These are phyloP conservation scores for Eublepharis macularius DNA, from an alignment of 2,113 vertebrate species.

Conservation along the genomic window DNA sequence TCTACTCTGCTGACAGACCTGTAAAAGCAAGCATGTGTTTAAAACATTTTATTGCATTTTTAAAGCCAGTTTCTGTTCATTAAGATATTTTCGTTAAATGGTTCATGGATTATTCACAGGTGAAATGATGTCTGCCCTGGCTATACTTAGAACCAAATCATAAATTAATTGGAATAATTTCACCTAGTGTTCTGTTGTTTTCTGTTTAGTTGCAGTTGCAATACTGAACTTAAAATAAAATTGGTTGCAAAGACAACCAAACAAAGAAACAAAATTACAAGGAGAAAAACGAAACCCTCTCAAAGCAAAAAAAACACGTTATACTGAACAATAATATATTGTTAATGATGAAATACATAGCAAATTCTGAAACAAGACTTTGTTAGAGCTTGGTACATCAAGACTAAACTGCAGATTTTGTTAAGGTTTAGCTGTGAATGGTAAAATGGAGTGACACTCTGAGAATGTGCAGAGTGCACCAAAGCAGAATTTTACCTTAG, in stretches of 20 bases:
- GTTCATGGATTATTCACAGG: conserved; percentile 33
- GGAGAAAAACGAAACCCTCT: background rate
- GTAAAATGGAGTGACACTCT: background rate
- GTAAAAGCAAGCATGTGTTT: conserved; percentile 11
- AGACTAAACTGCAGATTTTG: background rate
- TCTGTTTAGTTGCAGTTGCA: conserved; percentile 19
- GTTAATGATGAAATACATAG: background rate
- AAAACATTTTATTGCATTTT: background rate
- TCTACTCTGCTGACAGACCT: background rate
- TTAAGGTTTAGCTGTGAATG: background rate
- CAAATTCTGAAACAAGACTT: background rate
- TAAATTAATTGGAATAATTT: conserved; percentile 53
- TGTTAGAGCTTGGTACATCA: background rate
- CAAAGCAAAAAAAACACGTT: background rate
- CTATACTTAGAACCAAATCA: conserved; percentile 53
- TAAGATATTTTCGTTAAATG: conserved; percentile 36
- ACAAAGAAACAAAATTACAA: conserved; percentile 43
- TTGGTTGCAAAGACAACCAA: conserved; percentile 33
- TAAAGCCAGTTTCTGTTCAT: background rate
- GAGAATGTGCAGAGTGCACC: background rate
- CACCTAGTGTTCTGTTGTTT: conserved; percentile 30
- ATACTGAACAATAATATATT: conserved; percentile 20
- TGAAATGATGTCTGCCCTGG: conserved; percentile 41
- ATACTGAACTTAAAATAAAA: conserved; percentile 47
- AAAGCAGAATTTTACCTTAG: background rate